phyloP scores from a whole-genome alignment of 2,113 vertebrate genomes.

The Clupea harengus region DNA sequence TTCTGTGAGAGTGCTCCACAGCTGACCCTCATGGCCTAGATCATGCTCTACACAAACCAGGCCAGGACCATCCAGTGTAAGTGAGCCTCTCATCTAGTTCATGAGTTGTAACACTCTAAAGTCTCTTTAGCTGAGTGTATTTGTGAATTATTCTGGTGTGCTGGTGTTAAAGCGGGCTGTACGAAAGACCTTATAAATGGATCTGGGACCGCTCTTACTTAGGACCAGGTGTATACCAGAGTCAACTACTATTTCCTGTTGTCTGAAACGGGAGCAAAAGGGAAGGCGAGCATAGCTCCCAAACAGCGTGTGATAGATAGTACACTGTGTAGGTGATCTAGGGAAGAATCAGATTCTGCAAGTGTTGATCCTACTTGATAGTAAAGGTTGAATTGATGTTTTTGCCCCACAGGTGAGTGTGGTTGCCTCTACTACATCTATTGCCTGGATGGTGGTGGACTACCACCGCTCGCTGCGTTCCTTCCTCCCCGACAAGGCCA shows the following conservation, averaged over 20 bases:
- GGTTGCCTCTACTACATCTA: constrained; percentile 75
- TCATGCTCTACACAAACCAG: constrained; percentile 73
- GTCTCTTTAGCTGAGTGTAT: too few relatives aligned
- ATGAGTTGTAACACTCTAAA: background rate
- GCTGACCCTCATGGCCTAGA: constrained; percentile 82
- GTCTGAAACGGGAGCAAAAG: too few relatives aligned
- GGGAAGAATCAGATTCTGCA: background rate
- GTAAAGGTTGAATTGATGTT: background rate
- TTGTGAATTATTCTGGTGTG: too few relatives aligned
- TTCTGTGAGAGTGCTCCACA: constrained; percentile 91
- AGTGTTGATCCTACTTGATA: background rate
- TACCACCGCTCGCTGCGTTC: constrained; percentile 89
- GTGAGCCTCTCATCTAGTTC: constrained; percentile 47
- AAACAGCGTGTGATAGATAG: background rate
- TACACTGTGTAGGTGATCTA: background rate
- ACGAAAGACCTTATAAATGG: too few relatives aligned
- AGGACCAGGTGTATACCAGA: too few relatives aligned
- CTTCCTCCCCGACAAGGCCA: constrained; percentile 80
- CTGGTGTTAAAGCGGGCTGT: too few relatives aligned
- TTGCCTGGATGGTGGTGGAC: constrained; percentile 90
- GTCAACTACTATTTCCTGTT: too few relatives aligned
- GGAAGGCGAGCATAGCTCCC: too few relatives aligned
- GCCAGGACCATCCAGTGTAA: constrained; percentile 82
- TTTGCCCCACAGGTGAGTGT: constrained; percentile 73
- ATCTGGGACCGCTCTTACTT: too few relatives aligned